Evolutionary conservation across 2,113 vertebrate species (phyloP).

Genomic region (Ictalurus punctatus): DNA sequence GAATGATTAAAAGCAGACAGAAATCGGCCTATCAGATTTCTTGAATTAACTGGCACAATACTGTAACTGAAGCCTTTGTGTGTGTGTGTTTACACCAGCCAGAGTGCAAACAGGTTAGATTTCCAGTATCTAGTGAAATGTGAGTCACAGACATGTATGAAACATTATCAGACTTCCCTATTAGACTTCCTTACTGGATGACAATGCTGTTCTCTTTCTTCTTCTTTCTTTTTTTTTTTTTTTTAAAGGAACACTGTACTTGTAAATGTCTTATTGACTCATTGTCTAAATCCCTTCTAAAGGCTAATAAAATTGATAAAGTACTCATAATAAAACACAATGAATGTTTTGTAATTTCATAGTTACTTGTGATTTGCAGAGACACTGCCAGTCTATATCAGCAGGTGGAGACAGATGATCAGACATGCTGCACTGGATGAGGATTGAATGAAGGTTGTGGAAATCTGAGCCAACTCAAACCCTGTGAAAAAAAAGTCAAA

Average conservation of each 20-base stretch:
- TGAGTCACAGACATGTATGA: slow-evolving; percentile 4
- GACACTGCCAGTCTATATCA: background rate
- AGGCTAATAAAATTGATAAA: background rate
- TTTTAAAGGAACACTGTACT: background rate
- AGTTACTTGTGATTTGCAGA: background rate
- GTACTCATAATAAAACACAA: background rate
- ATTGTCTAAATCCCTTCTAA: background rate
- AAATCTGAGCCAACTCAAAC: background rate
- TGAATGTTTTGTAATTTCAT: background rate
- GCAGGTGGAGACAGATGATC: slow-evolving; percentile 32
- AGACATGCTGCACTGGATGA: background rate
- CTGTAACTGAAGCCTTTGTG: background rate
- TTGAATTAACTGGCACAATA: background rate
- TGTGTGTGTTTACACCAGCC: background rate
- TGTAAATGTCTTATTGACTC: background rate
- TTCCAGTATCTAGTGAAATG: background rate
- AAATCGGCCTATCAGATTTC: background rate
- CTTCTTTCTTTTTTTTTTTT: background rate
- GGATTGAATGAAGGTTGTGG: background rate
- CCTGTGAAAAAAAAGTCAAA: background rate
- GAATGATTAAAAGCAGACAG: background rate
- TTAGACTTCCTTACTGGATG: slow-evolving; percentile 5
- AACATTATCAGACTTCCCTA: background rate
- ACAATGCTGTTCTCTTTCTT: background rate
- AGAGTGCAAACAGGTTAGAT: background rate